These are phyloP conservation scores for Acrobasis suavella DNA, from an alignment of 2,888 invertebrate genomes.

Conservation along the genomic window DNA sequence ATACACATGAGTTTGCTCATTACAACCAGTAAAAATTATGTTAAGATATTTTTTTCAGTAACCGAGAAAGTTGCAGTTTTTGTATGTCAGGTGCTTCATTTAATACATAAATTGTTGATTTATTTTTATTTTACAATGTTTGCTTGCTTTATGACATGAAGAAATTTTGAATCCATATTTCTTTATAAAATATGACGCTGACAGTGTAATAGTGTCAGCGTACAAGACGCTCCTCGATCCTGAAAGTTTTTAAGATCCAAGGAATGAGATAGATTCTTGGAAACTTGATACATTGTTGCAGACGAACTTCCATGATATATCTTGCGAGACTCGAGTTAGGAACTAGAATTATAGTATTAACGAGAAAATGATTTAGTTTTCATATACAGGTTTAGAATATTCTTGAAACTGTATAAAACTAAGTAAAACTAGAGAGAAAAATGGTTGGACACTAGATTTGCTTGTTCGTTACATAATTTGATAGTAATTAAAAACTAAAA, in stretches of 20 bases:
- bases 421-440: too few relatives aligned
- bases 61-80: too few relatives aligned
- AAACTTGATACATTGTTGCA: constrained; percentile 29
- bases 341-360: constrained; percentile 17
- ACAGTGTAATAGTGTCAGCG: background rate
- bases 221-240: background rate
- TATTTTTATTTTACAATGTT: too few relatives aligned
- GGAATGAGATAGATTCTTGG: constrained; percentile 29
- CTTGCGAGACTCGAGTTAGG: constrained; percentile 25
- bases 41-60: too few relatives aligned
- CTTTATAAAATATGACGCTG: background rate
- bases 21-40: too few relatives aligned
- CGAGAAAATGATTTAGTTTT: constrained; percentile 14
- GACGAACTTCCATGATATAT: constrained; percentile 30
- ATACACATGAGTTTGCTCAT: too few relatives aligned
- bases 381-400: background rate
- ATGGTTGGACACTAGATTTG: too few relatives aligned
- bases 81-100: too few relatives aligned
- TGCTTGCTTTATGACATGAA: background rate
- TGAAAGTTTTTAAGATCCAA: constrained; percentile 24
- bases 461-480: too few relatives aligned
- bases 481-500: too few relatives aligned
- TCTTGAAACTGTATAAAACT: background rate
- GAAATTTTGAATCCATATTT: background rate
- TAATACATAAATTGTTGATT: too few relatives aligned